Conservation (phyloP, 1,140 invertebrate genomes). For the Conus betulinus region DNA sequence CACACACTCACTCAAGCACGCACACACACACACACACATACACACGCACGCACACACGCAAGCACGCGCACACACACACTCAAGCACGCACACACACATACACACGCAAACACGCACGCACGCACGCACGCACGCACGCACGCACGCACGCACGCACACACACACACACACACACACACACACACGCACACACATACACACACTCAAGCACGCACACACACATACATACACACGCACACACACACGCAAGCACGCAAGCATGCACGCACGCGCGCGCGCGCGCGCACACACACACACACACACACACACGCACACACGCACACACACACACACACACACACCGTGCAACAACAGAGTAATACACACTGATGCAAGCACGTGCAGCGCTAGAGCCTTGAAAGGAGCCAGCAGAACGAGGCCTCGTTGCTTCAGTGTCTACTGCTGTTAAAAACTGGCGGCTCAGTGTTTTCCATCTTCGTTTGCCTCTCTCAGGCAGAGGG, state of each 20-base stretch:
- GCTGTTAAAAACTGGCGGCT: too few relatives aligned
- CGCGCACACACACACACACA: neutral
- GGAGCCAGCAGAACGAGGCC: too few relatives aligned
- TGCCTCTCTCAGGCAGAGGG: too few relatives aligned
- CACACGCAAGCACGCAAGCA: neutral
- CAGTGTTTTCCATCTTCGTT: too few relatives aligned
- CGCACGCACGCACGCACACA: slow-evolving; percentile 10
- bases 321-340: neutral
- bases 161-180: slow-evolving; percentile 4
- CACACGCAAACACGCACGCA: slow-evolving; percentile 13
- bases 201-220: neutral
- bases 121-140: neutral
- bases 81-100: slow-evolving; percentile 10
- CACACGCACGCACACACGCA: neutral
- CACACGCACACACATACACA: neutral
- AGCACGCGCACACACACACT: neutral
- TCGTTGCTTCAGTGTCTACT: too few relatives aligned
- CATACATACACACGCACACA: neutral
- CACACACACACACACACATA: too few relatives aligned
- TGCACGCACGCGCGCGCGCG: neutral
- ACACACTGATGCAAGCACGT: too few relatives aligned
- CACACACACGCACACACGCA: neutral
- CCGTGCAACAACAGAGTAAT: too few relatives aligned
- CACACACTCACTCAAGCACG: neutral
- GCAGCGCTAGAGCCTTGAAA: too few relatives aligned